Percentiles rank a stretch among this genome's conserved stretches.
Conservation (phyloP, 2,113 vertebrate genomes). For the Lota lota region DNA sequence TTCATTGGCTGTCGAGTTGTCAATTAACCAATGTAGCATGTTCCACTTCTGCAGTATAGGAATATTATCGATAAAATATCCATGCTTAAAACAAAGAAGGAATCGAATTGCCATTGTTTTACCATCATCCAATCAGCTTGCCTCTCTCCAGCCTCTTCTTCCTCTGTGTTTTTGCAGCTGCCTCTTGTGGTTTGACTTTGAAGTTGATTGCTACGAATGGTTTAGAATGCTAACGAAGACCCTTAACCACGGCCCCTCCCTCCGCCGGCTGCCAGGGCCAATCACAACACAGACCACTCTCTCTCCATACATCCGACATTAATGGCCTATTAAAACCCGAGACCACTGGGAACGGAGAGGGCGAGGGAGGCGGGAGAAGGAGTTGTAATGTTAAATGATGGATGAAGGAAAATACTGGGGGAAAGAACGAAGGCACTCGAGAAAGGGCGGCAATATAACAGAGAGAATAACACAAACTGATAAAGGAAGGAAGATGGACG, state of each 20-base stretch:
- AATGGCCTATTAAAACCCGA: not conserved
- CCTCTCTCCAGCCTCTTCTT: not conserved
- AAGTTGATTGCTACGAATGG: not conserved
- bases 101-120: not conserved
- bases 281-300: not conserved
- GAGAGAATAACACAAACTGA: too few relatives aligned
- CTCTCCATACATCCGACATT: not conserved
- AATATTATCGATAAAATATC: not conserved
- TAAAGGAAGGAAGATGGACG: too few relatives aligned
- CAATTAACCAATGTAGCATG: not conserved
- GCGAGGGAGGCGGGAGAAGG: constrained; percentile 2
- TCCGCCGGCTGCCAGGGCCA: not conserved
- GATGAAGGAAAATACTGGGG: not conserved
- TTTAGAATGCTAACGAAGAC: not conserved
- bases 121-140: not conserved
- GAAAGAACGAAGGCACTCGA: constrained; percentile 1
- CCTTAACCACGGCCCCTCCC: not conserved
- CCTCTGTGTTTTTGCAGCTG: constrained; percentile 1
- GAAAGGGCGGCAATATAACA: too few relatives aligned
- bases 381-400: not conserved
- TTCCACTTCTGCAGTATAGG: not conserved
- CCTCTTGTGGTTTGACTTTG: not conserved
- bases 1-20: not conserved
- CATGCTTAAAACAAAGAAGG: not conserved
- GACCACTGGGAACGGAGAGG: not conserved